Evolutionary conservation across 2,797 vertebrate genomes (phyloP).

Genomic region (Numenius phaeopus): DNA sequence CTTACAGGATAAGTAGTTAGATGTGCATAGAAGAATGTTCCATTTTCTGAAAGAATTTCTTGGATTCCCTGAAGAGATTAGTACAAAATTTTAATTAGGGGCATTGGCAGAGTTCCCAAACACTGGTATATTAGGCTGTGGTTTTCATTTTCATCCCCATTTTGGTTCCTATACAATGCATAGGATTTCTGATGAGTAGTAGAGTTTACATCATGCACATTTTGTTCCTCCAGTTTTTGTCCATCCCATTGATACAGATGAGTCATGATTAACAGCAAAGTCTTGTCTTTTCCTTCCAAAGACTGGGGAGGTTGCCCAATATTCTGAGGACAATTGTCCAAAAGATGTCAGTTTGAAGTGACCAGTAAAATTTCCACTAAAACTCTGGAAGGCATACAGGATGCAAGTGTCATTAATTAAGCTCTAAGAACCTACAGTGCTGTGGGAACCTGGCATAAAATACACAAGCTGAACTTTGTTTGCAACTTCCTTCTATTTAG

Average conservation of each 20-base stretch:
- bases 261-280: conserved; percentile 32
- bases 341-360: conserved; percentile 73
- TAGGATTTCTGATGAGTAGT: conserved; percentile 31
- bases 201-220: neutral
- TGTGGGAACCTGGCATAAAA: conserved; percentile 78
- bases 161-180: conserved; percentile 40
- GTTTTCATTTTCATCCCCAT: conserved; percentile 25
- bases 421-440: conserved; percentile 78
- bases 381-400: conserved; percentile 69
- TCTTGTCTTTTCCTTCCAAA: conserved; percentile 46
- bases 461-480: conserved; percentile 66
- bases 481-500: conserved; percentile 67
- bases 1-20: conserved; percentile 51
- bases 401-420: conserved; percentile 78
- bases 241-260: neutral
- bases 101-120: conserved; percentile 50
- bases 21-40: conserved; percentile 36
- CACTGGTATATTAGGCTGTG: neutral
- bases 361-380: conserved; percentile 71
- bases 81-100: conserved; percentile 62
- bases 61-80: conserved; percentile 65
- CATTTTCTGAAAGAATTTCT: conserved; percentile 46
- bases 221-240: conserved; percentile 14
- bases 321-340: conserved; percentile 61
- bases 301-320: conserved; percentile 55